Percentiles rank a stretch among this genome's conserved stretches.
Evolutionary conservation across 2,888 invertebrate genomes (phyloP).

Genomic region (Drepanosiphum platanoidis): DNA sequence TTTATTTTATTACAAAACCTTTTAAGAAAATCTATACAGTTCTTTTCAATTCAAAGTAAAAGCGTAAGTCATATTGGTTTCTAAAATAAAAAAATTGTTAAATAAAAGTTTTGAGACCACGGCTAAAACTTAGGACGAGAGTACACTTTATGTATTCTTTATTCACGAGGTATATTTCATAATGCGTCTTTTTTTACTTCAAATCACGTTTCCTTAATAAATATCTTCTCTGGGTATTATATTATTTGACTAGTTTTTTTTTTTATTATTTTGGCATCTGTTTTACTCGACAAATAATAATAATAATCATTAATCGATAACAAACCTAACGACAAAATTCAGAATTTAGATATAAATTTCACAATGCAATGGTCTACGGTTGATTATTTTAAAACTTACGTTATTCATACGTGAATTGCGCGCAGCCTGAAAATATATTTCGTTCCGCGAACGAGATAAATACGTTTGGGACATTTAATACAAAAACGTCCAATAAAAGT

Average conservation of each 20-base stretch:
- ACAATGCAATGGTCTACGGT: too few species aligned
- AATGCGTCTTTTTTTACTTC: background rate
- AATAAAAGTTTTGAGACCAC: background rate
- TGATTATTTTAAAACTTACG: too few species aligned
- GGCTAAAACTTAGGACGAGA: conserved; percentile 2
- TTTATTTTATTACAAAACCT: background rate
- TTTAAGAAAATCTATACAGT: background rate
- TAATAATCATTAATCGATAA: too few species aligned
- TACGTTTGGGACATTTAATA: background rate
- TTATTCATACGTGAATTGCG: too few species aligned
- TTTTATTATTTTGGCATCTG: too few species aligned
- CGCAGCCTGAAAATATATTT: too few species aligned
- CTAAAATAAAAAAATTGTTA: background rate
- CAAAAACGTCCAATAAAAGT: background rate
- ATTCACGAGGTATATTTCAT: background rate
- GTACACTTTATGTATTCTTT: background rate
- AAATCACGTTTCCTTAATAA: background rate
- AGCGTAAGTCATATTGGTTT: background rate
- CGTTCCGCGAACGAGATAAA: too few species aligned
- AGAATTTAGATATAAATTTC: too few species aligned
- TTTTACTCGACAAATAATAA: too few species aligned
- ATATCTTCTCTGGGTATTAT: background rate
- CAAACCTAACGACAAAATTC: too few species aligned
- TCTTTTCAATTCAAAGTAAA: background rate
- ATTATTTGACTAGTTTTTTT: background rate